Conservation (phyloP, 2,888 invertebrate species). For the Dryobotodes eremita region DNA sequence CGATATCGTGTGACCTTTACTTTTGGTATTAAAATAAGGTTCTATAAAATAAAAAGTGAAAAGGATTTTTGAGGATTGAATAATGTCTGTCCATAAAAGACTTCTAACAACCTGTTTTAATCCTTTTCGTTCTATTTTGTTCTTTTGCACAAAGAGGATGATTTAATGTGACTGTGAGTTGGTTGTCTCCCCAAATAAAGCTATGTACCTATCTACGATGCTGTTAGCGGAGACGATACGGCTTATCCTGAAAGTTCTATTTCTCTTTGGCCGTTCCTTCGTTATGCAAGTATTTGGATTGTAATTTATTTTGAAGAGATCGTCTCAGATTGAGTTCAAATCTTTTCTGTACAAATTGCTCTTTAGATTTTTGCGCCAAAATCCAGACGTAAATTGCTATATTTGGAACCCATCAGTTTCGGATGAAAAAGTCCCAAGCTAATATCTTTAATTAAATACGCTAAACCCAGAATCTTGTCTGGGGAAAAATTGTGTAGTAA, state of each 20-base stretch:
- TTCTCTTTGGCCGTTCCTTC: not conserved
- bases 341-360: not conserved
- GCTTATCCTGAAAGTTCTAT: not conserved
- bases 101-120: not conserved
- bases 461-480: not conserved
- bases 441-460: slow-evolving; percentile 25
- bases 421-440: not conserved
- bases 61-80: slow-evolving; percentile 6
- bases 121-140: not conserved
- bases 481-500: not conserved
- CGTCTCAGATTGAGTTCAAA: not conserved
- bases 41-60: slow-evolving; percentile 9
- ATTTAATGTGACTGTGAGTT: not conserved
- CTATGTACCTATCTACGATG: slow-evolving; percentile 5
- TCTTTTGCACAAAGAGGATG: not conserved
- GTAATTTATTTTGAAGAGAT: not conserved
- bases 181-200: not conserved
- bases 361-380: not conserved
- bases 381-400: not conserved
- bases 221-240: not conserved
- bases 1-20: slow-evolving; percentile 26
- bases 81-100: not conserved
- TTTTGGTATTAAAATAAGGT: slow-evolving; percentile 21
- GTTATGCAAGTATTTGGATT: not conserved
- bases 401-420: not conserved